Base-by-base conservation (phyloP, 2,797 vertebrate species). In the Poliocrania exsul region DNA sequence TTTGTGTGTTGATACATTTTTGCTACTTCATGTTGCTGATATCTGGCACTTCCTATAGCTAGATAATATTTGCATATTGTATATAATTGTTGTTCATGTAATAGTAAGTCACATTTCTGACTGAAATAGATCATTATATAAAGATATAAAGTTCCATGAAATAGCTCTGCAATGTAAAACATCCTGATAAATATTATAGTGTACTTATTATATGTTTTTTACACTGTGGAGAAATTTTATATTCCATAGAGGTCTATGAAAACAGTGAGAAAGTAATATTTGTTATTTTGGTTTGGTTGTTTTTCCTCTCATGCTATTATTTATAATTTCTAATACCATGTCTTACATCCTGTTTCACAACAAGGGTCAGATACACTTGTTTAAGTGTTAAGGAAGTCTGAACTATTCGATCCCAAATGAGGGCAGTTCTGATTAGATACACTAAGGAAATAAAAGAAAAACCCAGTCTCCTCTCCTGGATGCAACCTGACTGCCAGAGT, bases 401-500 rank as follows among this genome's bases (percentile, higher is more conserved):
- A 92, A 26, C 18, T 40, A 84, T 83, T 38, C 62, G 58, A 77
- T 86, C 54, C 40, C 57, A 82, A 93, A 71, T 38, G 61, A 91
- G 81, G 61, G 37, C 65, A 69, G 65, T 25, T 87, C 72, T 87
- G 86, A 88, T 35, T 46, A 75, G 42, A 44, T 18, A 46, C 54
- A 65, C 42, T 5, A n/a, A 67, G 75, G 88, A 94, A 95, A 92
- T 44, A 82, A 77, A 84, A 93, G 65, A 24, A 23, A 75, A 94
- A 1, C 16, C 38, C 65, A 53, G 37, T 31, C 75, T 90, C 61
- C 58, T 64, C 69, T 91, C 80, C 80, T 92, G 89, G 84, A 81
- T 65, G 72, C 84, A 94, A 37, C 58, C 79, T 86, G 89, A 62
- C 79, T 96, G 87, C 81, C 61, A 60, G 62, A 88, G 85, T n/a